Conservation (phyloP, 2,113 vertebrate species). For the Clarias magur region DNA sequence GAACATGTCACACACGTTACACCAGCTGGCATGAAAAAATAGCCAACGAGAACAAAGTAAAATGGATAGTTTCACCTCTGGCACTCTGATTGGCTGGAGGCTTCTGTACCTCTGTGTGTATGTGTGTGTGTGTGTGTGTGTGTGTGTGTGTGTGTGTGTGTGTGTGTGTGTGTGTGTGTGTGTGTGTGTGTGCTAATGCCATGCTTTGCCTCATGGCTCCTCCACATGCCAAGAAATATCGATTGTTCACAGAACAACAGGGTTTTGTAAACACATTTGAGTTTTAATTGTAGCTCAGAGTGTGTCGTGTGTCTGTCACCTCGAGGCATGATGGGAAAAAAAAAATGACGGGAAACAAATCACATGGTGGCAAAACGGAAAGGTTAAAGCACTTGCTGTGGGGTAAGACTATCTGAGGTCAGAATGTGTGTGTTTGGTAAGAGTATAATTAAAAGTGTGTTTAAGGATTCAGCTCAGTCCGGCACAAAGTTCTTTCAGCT, state of each 20-base stretch:
- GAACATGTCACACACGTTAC: not conserved
- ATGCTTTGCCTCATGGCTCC: not conserved
- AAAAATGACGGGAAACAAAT: constrained; percentile 7
- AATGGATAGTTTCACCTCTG: not conserved
- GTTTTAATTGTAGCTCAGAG: constrained; percentile 30
- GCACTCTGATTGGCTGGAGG: constrained; percentile 17
- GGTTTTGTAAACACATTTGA: constrained; percentile 24
- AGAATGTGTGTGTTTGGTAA: not conserved
- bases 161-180: constrained; percentile 21
- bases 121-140: not conserved
- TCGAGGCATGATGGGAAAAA: not conserved
- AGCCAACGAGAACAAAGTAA: not conserved
- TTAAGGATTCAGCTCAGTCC: not conserved
- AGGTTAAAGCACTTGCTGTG: constrained; percentile 21
- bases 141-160: constrained; percentile 15
- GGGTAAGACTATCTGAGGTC: constrained; percentile 33
- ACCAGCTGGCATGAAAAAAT: not conserved
- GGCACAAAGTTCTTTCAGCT: not conserved
- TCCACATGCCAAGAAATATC: constrained; percentile 14
- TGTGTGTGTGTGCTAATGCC: not conserved
- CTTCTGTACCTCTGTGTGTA: not conserved
- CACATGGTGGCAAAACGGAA: not conserved
- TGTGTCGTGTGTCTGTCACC: constrained; percentile 3
- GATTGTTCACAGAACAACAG: constrained; percentile 18
- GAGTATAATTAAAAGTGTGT: not conserved